These are phyloP conservation scores for Podarcis cretensis DNA, from an alignment of 2,113 vertebrate genomes.

Conservation along the genomic window DNA sequence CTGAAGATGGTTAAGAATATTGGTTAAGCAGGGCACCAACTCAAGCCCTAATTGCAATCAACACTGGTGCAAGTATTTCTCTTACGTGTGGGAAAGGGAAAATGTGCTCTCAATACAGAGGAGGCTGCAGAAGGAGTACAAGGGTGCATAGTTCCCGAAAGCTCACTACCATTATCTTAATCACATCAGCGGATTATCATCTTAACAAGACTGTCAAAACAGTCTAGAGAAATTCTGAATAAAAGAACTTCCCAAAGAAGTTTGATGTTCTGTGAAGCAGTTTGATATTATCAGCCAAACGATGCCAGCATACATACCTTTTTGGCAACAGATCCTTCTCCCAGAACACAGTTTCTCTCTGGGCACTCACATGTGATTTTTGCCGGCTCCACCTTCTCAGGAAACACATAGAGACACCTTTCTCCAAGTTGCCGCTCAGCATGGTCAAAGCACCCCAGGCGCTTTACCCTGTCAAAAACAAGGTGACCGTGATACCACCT, in stretches of 20 bases:
- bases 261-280: neutral
- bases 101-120: neutral
- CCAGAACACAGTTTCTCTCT: constrained; percentile 87
- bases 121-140: neutral
- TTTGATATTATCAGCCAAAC: neutral
- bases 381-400: constrained; percentile 91
- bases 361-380: constrained; percentile 94
- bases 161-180: neutral
- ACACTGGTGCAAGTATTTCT: neutral
- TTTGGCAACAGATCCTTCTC: constrained; percentile 90
- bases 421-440: constrained; percentile 96
- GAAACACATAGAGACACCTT: constrained; percentile 93
- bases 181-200: neutral
- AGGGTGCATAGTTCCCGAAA: neutral
- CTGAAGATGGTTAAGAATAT: neutral
- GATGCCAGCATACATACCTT: constrained; percentile 79
- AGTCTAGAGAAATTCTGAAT: neutral
- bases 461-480: constrained; percentile 84
- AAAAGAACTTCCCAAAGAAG: neutral
- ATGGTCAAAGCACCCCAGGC: constrained; percentile 96
- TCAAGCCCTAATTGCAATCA: neutral
- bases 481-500: neutral
- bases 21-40: neutral
- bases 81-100: neutral
- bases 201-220: neutral